phyloP scores from a whole-genome alignment of 2,797 vertebrate genomes.

The Columba guinea region DNA sequence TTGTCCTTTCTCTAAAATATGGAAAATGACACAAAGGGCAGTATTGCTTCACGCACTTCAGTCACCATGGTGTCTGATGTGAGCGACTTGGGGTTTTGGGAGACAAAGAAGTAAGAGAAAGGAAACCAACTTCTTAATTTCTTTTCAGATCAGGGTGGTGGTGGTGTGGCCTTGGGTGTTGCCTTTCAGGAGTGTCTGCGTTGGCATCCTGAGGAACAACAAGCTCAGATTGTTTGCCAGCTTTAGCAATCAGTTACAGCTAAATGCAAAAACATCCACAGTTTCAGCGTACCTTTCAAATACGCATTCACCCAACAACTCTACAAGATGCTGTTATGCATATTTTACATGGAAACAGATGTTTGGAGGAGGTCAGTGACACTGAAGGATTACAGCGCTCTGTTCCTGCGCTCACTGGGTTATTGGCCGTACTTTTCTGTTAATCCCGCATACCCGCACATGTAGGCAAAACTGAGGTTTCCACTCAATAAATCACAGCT shows the following conservation, averaged over 20 bases:
- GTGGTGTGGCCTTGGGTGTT: conserved; percentile 5
- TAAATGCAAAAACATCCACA: not conserved
- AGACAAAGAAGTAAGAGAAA: not conserved
- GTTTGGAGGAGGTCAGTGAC: not conserved
- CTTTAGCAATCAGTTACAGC: not conserved
- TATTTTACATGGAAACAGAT: not conserved
- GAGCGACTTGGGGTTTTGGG: not conserved
- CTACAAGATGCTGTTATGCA: not conserved
- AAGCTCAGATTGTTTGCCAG: conserved; percentile 2
- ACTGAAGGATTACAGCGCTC: not conserved
- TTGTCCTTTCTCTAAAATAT: not conserved
- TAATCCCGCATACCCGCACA: not conserved
- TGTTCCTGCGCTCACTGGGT: not conserved
- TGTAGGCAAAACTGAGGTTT: not conserved
- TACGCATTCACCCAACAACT: not conserved
- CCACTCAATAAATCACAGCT: not conserved
- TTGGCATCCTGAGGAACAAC: not conserved
- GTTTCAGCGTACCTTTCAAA: not conserved
- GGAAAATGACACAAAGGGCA: not conserved
- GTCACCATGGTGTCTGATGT: rapidly evolving
- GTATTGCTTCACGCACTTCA: not conserved
- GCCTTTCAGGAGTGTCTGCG: not conserved
- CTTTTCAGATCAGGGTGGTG: not conserved
- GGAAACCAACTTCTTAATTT: not conserved
- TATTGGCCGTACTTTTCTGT: not conserved